Evolutionary conservation across 2,797 vertebrate species (phyloP), one percentile per base, ranked within the genome.

Genomic region (Myiotriccus ornatus): DNA sequence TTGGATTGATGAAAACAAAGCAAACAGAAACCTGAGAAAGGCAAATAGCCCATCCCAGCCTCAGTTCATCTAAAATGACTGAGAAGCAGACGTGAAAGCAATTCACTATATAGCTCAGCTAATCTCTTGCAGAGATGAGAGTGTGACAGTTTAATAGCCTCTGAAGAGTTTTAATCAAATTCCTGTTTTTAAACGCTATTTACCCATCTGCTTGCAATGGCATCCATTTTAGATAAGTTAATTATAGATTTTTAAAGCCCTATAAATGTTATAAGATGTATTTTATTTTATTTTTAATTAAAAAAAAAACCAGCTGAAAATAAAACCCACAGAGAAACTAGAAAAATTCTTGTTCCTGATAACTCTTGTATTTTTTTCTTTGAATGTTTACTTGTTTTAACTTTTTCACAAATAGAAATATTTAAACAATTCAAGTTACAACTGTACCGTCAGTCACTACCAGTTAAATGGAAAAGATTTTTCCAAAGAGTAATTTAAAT

Each of bases 151-250:
- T 96, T 85, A 95, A 94, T 24, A 93, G 68, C 9, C 46, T 28
- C 49, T 87, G 67, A 89, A 62, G 80, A 46, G 11, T 93, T 96
- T 50, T 77, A 94, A 89, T 92, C 44, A 57, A 62, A 35, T 84
- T 88, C 73, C 64, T 95, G 11, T 55, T 91, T 84, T 90, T 73
- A 90, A 89, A 78, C 84, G 53, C 53, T 96, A n/a, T 92, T 97
- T 94, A 82, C 57, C 81, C 43, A 39, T 84, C 64, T 93, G 28
- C 41, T 80, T 78, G 49, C n/a, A 80, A 90, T 60, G 34, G 7
- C 19, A 82, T 65, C 19, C 18, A 57, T 91, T 93, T 94, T 86
- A 67, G 28, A 90, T 88, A 92, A 71, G 52, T 53, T 90, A 85
- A 77, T 73, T 81, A 87, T 30, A 82, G 34, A 67, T 89, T 93